Evolutionary conservation across 2,888 invertebrate genomes (phyloP).

Genomic region (Helobdella robusta): DNA sequence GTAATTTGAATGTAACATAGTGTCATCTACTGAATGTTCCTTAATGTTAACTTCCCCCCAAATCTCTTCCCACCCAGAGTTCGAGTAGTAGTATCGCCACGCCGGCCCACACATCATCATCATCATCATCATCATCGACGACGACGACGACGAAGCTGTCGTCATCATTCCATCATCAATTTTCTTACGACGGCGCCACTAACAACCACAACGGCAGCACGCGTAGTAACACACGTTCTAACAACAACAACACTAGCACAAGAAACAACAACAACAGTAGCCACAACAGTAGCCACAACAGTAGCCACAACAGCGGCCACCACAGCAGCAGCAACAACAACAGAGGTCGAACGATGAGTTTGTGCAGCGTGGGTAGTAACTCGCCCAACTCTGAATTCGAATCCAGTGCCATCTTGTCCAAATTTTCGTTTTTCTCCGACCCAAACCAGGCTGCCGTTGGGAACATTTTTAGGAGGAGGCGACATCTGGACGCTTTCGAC

Average conservation of each 20-base stretch:
- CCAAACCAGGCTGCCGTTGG: constrained; percentile 38
- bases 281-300: constrained; percentile 57
- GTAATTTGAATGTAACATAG: too few relatives aligned
- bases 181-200: constrained; percentile 47
- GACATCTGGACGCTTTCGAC: constrained; percentile 76
- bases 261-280: constrained; percentile 39
- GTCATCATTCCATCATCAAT: constrained; percentile 47
- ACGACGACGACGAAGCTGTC: neutral
- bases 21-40: too few relatives aligned
- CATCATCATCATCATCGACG: constrained; percentile 52
- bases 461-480: constrained; percentile 75
- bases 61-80: constrained; percentile 67
- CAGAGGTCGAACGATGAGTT: constrained; percentile 55
- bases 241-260: constrained; percentile 52
- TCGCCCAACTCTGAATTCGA: constrained; percentile 57
- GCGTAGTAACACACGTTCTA: too few relatives aligned
- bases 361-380: constrained; percentile 43
- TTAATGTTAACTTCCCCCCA: neutral
- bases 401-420: neutral
- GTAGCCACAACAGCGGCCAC: constrained; percentile 46
- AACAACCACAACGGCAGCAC: constrained; percentile 50
- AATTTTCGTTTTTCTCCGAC: constrained; percentile 34
- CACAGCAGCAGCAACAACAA: constrained; percentile 51
- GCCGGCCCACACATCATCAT: constrained; percentile 82
- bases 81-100: constrained; percentile 86